Conservation (phyloP, 1,140 invertebrate species). For the Drosophila chauvacae region DNA sequence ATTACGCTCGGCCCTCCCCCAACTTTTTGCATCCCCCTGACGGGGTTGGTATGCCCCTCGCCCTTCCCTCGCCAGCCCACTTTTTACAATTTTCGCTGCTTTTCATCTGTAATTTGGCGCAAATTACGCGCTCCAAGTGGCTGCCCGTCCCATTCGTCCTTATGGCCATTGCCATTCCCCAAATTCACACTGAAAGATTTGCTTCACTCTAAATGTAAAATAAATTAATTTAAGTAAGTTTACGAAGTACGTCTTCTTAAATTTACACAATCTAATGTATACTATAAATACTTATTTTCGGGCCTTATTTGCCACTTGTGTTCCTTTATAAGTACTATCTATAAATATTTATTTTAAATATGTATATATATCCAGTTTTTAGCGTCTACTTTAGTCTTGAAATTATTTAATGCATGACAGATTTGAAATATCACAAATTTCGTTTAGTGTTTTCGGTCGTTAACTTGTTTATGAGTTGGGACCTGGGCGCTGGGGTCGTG, state of each 20-base stretch:
- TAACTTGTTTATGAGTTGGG: conserved; percentile 61
- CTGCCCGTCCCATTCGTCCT: conserved; percentile 17
- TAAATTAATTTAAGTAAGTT: not conserved
- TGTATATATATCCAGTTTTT: not conserved
- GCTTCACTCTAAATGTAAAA: not conserved
- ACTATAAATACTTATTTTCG: too few relatives aligned
- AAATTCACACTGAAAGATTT: not conserved
- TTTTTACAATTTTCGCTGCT: conserved; percentile 65
- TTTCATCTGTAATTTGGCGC: conserved; percentile 69
- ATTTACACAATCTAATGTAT: too few relatives aligned
- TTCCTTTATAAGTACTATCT: too few relatives aligned
- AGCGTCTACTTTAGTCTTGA: not conserved
- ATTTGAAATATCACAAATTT: not conserved
- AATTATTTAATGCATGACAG: not conserved
- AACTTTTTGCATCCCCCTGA: conserved; percentile 17
- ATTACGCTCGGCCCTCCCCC: conserved; percentile 34
- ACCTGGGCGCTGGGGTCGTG: conserved; percentile 19
- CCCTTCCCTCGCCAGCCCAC: conserved; percentile 17
- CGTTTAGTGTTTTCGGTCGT: conserved; percentile 29
- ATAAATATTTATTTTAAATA: not conserved
- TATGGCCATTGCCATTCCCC: conserved; percentile 1
- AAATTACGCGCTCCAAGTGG: conserved; percentile 62
- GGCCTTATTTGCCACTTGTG: too few relatives aligned
- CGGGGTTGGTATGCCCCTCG: not conserved
- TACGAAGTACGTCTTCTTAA: not conserved